Evolutionary conservation across 2,797 vertebrate genomes (phyloP).

Genomic region (Lagocephalus sceleratus): DNA sequence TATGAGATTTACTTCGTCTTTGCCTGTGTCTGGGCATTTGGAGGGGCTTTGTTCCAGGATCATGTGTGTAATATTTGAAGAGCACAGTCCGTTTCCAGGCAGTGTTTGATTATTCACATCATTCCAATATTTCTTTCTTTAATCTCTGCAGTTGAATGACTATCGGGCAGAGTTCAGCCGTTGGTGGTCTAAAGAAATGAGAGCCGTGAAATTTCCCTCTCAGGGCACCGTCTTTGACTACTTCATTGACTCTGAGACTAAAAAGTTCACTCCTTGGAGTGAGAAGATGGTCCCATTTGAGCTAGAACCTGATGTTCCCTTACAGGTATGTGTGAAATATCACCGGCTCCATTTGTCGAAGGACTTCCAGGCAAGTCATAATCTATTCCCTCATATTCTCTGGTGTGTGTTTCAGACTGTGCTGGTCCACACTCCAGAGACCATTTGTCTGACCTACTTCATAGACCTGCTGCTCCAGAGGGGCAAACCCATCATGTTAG

Average conservation of each 20-base stretch:
- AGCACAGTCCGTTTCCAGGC: not conserved
- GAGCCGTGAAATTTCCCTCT: conserved; percentile 80
- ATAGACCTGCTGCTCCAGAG: conserved; percentile 75
- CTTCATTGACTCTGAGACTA: conserved; percentile 78
- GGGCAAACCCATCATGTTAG: conserved; percentile 69
- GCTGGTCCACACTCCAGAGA: conserved; percentile 72
- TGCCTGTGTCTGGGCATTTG: conserved; percentile 81
- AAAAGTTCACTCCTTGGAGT: conserved; percentile 80
- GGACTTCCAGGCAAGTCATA: not conserved
- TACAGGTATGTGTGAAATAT: conserved; percentile 60
- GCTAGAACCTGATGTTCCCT: conserved; percentile 71
- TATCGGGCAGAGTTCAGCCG: conserved; percentile 84
- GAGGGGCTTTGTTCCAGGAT: conserved; percentile 83
- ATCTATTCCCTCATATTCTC: conserved; percentile 3
- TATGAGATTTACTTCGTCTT: conserved; percentile 85
- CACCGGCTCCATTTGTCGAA: too few species aligned
- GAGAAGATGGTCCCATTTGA: conserved; percentile 76
- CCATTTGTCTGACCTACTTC: conserved; percentile 72
- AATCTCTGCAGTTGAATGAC: conserved; percentile 73
- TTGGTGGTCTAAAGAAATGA: conserved; percentile 86
- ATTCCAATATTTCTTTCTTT: not conserved
- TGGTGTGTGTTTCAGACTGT: conserved; percentile 59
- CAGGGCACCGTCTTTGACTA: conserved; percentile 87
- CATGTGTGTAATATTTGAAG: conserved; percentile 72
- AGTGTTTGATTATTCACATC: not conserved